Evolutionary conservation across 2,113 vertebrate genomes (phyloP), one percentile per base, ranked within the genome.

Genomic region (Dromas ardeola): DNA sequence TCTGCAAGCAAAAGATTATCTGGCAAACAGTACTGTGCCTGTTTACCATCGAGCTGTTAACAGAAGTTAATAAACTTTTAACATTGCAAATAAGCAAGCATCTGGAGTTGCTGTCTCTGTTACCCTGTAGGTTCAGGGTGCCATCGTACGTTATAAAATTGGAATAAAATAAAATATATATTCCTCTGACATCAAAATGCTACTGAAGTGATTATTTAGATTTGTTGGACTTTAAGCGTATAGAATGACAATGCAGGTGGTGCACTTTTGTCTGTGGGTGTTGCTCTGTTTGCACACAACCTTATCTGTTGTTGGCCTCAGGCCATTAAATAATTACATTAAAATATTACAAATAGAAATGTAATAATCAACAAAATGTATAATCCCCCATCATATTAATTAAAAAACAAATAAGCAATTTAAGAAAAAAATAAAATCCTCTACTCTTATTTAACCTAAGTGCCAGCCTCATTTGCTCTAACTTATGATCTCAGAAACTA

Each of bases 21-120:
- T 82, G 86, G 45, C 45, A 42, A 86, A 62, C 9, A 18, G 47
- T 62, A 22, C 26, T 0, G 0, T 65, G 29, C 10, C 5, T 58
- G 11, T 81, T 89, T 56, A 20, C 67, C 83, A n/a, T 36, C 71
- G 88, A 95, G 61, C 87, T 72, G 56, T 78, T 66, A 81, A 53
- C 21, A 87, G 63, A 79, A 77, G 74, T 97, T 88, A 58, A 53
- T 52, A 79, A 93, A 82, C 74, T 94, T 95, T n/a, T 70, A 96
- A 71, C 70, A 32, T n/a, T 38, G 23, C 47, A 95, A 87, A 84
- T 56, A 86, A 61, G n/a, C 26, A 53, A 81, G 66, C 70, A 19
- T 69, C 43, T 81, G 53, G 49, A 27, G 5, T 63, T 87, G 30
- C 58, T 78, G 14, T 66, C 63, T 73, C 45, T 88, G 40, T 47